These are phyloP conservation scores for Melikaiella ostensackeni DNA, from an alignment of 2,888 invertebrate species.

Conservation along the genomic window DNA sequence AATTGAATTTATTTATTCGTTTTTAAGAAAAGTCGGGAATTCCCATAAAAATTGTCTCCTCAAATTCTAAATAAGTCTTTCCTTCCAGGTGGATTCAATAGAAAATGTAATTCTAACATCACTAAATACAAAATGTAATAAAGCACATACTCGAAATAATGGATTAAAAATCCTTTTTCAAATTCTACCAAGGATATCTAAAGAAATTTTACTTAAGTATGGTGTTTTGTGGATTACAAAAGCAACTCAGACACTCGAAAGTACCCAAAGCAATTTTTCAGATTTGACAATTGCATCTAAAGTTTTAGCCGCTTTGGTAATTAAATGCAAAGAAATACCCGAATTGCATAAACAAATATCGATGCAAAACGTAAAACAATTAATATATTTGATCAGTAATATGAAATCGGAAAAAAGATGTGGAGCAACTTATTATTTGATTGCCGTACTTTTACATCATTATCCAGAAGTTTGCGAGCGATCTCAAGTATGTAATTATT, in stretches of 20 bases:
- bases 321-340: constrained; percentile 62
- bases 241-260: constrained; percentile 64
- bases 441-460: constrained; percentile 66
- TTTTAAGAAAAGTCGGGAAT: too few relatives aligned
- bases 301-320: constrained; percentile 61
- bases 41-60: too few relatives aligned
- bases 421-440: constrained; percentile 56
- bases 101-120: constrained; percentile 59
- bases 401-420: constrained; percentile 44
- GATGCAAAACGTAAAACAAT: constrained; percentile 68
- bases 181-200: constrained; percentile 58
- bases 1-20: too few relatives aligned
- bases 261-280: constrained; percentile 53
- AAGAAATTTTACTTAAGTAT: constrained; percentile 63
- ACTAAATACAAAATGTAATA: constrained; percentile 67
- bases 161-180: constrained; percentile 62
- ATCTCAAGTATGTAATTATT: constrained; percentile 61
- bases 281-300: constrained; percentile 63
- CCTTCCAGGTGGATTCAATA: constrained; percentile 59
- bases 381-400: constrained; percentile 61
- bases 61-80: neutral
- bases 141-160: constrained; percentile 58
- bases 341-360: constrained; percentile 72
- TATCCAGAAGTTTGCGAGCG: constrained; percentile 71
- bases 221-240: constrained; percentile 68